Evolutionary conservation across 2,888 invertebrate species (phyloP), one percentile per base, ranked within the genome.

Genomic region (Yponomeuta evonymella): DNA sequence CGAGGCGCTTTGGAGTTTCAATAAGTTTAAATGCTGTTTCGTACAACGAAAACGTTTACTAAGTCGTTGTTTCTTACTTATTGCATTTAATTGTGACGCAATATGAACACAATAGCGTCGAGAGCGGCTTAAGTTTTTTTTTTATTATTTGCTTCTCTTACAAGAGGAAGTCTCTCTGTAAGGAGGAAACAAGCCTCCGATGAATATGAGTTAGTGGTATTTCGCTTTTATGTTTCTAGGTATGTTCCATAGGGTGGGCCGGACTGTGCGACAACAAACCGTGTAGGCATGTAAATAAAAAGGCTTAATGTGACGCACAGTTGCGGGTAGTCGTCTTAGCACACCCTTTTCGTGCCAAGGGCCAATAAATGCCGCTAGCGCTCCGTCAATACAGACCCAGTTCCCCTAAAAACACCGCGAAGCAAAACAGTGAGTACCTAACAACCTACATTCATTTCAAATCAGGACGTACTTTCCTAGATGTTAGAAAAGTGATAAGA

Each of bases 311-410:
- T 36, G 67, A 67, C 67, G 30, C 11, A 29, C 65, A 65, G 65
- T 65, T 63, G 30, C 33, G 11, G 33, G 30, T 66, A 33, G 66
- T 66, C 29, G 30, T 66, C 43, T 67, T n/a, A 67, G 67, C 67
- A 43, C 67, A 67, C 67, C 67, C 67, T 67, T 67, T 67, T 36
- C 67, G 67, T 67, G 67, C 33, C 33, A 36, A 67, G 67, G 9
- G 15, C 33, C 43, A 67, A 48, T 67, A 67, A 67, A 67, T 43
- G 67, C 12, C 43, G 67, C 8, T 43, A 1, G 36, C 11, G 12
- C 64, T 29, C 11, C n/a, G 65, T 65, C 65, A 29, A 65, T 65
- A 65, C 65, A 12, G 65, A 12, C 51, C 15, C 12, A 58, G 51
- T 15, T 58, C 51, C 6, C 43, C 43, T 43, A 58, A 15, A 58